Base-by-base conservation (phyloP, 2,888 invertebrate genomes). In the Chironomus riparius region DNA sequence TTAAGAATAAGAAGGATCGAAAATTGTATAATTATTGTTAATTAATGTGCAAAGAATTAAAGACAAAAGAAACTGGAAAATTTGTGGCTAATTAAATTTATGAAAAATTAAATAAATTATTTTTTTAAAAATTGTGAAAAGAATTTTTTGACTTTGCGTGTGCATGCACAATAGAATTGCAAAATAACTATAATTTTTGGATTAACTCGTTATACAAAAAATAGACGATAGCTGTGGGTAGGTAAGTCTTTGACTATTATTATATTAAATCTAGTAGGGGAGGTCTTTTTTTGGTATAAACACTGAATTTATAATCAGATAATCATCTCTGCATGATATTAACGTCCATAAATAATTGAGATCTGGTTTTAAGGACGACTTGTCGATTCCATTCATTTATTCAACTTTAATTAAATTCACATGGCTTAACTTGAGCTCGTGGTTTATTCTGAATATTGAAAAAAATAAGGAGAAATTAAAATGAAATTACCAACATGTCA, bases 331-430 rank as follows among this genome's bases (percentile, higher is more conserved):
- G 56, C 56, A 56, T 56, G 56, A 56, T 56, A 56, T 18, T 24
- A 65, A 65, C 65, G 65, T 65, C 65, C 65, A 65, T 24, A 12
- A 65, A 65, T 65, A 65, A 65, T 65, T 65, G 65, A 56, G 15
- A 56, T 56, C 56, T 56, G 56, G 56, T 56, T 56, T 56, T 18
- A 15, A 50, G 50, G 15, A 15, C 50, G 48, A 48, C 12, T 48
- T 56, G 18, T 6, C n/a, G 4, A 56, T 15, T 50, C n/a, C 13
- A 56, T 65, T 65, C 12, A 22, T 24, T 65, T 2, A 65, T 12
- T n/a, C 21, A 24, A 13, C 10, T 21, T 21, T 65, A 65, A 65
- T 65, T 65, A 65, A 65, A 65, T 21, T 24, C 65, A 24, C 65
- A 65, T 65, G 65, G 24, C 21, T 24, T 24, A 24, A 65, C 21